Base-by-base conservation (phyloP, 2,888 invertebrate genomes). In the Tortricodes alternella region DNA sequence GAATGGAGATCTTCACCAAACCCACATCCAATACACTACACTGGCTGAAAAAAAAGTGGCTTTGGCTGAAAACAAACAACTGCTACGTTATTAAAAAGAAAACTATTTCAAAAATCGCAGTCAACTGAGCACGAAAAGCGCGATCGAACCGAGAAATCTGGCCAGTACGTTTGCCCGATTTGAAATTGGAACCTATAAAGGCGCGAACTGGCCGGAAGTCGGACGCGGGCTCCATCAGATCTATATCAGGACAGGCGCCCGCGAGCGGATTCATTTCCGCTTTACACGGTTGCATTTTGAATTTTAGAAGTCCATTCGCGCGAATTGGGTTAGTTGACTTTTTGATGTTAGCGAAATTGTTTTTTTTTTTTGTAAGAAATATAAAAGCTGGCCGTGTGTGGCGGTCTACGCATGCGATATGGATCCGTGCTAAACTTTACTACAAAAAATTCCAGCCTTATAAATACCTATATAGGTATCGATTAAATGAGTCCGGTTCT, bases 251-350 rank as follows among this genome's bases (percentile, higher is more conserved):
- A 78, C 79, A 80, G 83, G 80, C 80, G 83, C 79, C 51, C 80
- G 82, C 84, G 78, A 80, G 78, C 82, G 84, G 80, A 85, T 89
- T 89, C 88, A 89, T 89, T 89, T 89, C 89, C 88, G 86, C 77
- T 81, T 70, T 77, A 78, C 56, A 56, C 76, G 73, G 84, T 79
- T 84, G 86, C 85, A 84, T 86, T 85, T 85, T 83, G 85, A 84
- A 84, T 85, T 85, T 83, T 74, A 78, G 83, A 83, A 81, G 83
- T 74, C 73, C 71, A 76, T 78, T 79, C 75, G 68, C 59, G 61
- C 61, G 73, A 78, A 77, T 71, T 76, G 67, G 80, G 78, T 35
- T 77, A 79, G 80, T 62, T 49, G 39, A 34, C 19, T 48, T 48
- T 53, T 53, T 46, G 34, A 48, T 53, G 46, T 24, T 34, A 34